These are phyloP conservation scores for Oophaga pumilio DNA, from an alignment of 2,113 vertebrate species.

Conservation along the genomic window DNA sequence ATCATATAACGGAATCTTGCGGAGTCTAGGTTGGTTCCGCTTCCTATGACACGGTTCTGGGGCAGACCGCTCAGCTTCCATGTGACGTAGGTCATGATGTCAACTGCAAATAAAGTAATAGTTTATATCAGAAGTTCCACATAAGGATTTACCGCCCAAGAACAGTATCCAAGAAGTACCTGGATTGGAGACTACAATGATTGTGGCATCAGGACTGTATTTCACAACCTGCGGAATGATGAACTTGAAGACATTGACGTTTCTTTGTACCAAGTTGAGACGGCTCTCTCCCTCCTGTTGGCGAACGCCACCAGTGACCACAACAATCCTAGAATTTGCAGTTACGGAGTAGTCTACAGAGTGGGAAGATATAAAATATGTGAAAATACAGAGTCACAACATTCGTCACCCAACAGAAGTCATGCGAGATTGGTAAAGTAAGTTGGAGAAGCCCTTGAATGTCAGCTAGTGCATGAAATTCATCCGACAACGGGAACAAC, in stretches of 20 bases:
- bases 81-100: constrained; percentile 93
- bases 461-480: neutral
- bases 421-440: neutral
- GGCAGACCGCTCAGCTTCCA: constrained; percentile 98
- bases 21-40: constrained; percentile 95
- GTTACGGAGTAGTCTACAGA: constrained; percentile 89
- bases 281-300: constrained; percentile 97
- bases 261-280: constrained; percentile 94
- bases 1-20: constrained; percentile 94
- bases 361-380: neutral
- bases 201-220: constrained; percentile 88
- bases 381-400: neutral
- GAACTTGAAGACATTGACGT: constrained; percentile 93
- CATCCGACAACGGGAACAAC: neutral
- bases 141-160: neutral
- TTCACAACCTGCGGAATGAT: constrained; percentile 94
- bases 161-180: constrained; percentile 69
- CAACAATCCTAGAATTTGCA: constrained; percentile 89
- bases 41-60: constrained; percentile 93
- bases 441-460: neutral
- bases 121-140: neutral
- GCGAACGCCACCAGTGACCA: constrained; percentile 92
- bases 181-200: constrained; percentile 96
- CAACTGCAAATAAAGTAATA: constrained; percentile 75
- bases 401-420: neutral